Conservation (phyloP, 1,140 invertebrate species). For the Drosophila rufa region DNA sequence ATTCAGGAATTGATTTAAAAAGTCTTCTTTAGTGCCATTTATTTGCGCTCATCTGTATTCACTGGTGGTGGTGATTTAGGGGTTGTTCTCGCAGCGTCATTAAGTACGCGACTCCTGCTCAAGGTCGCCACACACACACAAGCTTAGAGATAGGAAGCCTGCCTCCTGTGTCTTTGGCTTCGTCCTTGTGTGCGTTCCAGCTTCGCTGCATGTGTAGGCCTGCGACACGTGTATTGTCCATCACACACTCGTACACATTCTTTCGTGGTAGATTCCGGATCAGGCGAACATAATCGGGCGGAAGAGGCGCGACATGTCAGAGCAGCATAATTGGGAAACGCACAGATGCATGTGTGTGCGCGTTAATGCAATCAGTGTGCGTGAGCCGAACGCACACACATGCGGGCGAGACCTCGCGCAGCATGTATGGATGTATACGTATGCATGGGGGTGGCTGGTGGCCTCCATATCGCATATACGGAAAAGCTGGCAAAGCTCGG, state of each 20-base stretch:
- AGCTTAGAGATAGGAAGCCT: background rate
- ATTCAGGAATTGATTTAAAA: background rate
- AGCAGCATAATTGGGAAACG: slow-evolving; percentile 42
- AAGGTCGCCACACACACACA: slow-evolving; percentile 49
- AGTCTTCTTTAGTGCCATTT: background rate
- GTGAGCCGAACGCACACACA: slow-evolving; percentile 23
- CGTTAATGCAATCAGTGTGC: slow-evolving; percentile 55
- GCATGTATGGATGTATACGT: slow-evolving; percentile 2
- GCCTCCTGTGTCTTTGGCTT: slow-evolving; percentile 35
- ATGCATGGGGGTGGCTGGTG: slow-evolving; percentile 3
- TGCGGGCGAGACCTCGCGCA: background rate
- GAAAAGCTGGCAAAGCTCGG: slow-evolving; percentile 4
- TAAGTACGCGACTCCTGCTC: slow-evolving; percentile 40
- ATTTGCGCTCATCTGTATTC: background rate
- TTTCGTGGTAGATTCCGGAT: slow-evolving; percentile 79
- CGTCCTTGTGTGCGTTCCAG: slow-evolving; percentile 28
- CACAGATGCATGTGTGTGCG: slow-evolving; percentile 28
- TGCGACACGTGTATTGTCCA: slow-evolving; percentile 51
- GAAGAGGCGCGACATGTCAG: slow-evolving; percentile 18
- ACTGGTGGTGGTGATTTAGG: slow-evolving; percentile 38
- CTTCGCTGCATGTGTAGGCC: slow-evolving; percentile 40
- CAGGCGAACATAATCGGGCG: slow-evolving; percentile 62
- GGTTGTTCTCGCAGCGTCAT: slow-evolving; percentile 45
- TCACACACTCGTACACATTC: slow-evolving; percentile 83
- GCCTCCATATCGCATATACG: background rate